Conservation (phyloP, 2,113 vertebrate species). For the Chauna torquata region DNA sequence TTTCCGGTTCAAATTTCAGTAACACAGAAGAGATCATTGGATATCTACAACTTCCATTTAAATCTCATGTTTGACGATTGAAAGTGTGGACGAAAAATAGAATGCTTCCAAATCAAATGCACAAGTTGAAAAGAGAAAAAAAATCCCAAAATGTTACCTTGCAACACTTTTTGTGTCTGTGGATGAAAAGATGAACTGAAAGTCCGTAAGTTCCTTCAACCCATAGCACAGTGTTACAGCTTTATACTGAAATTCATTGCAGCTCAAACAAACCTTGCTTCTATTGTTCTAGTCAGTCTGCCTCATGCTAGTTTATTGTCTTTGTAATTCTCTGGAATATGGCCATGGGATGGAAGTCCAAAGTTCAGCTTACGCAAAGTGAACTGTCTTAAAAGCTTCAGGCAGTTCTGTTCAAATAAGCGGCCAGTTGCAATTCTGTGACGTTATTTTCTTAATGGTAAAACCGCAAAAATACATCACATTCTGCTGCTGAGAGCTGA, state of each 20-base stretch:
- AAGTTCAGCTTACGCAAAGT: neutral
- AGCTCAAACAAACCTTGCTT: neutral
- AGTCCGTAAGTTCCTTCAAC: neutral
- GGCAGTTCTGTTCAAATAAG: neutral
- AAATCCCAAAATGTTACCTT: neutral
- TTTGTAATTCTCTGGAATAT: neutral
- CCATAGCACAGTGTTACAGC: neutral
- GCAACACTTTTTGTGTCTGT: neutral
- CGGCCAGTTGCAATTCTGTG: neutral
- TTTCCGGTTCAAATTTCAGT: conserved; percentile 50
- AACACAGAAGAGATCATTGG: conserved; percentile 34
- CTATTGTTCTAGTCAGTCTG: neutral
- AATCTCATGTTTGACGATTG: conserved; percentile 36
- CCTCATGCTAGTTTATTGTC: neutral
- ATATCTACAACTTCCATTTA: conserved; percentile 42
- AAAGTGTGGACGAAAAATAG: neutral
- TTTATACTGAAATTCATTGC: neutral
- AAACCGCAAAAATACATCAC: neutral
- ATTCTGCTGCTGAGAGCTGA: neutral
- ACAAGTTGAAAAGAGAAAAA: neutral
- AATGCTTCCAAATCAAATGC: neutral
- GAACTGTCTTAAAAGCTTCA: neutral
- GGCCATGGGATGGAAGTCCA: neutral
- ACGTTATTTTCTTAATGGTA: neutral
- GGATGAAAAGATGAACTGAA: neutral